Evolutionary conservation across 2,797 vertebrate genomes (phyloP).

Genomic region (Poeciliopsis infans): DNA sequence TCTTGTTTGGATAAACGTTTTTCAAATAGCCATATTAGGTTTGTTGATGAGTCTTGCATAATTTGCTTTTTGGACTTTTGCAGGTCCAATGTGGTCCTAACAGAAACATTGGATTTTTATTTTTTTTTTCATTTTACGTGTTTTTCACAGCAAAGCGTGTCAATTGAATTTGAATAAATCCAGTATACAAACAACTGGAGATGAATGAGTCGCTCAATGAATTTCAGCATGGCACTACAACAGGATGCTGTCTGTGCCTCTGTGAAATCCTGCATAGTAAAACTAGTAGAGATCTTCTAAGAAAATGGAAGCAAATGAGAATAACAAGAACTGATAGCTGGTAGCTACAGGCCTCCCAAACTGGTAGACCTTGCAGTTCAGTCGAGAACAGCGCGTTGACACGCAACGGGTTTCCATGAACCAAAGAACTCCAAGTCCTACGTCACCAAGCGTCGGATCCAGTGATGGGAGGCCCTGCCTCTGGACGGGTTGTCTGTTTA

Average conservation of each 20-base stretch:
- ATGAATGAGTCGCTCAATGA: neutral
- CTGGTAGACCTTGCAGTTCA: neutral
- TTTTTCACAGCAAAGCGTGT: neutral
- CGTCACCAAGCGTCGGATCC: neutral
- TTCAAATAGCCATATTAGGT: neutral
- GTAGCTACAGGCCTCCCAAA: neutral
- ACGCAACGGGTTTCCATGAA: neutral
- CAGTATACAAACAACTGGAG: neutral
- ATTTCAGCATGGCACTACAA: neutral
- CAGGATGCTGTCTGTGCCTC: neutral
- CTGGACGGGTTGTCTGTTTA: neutral
- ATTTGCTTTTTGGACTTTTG: neutral
- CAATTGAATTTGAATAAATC: neutral
- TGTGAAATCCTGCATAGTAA: neutral
- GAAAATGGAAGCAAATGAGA: neutral
- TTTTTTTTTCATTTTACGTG: neutral
- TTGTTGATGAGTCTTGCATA: neutral
- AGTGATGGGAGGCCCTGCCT: neutral
- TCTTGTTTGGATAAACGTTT: neutral
- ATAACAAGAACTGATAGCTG: neutral
- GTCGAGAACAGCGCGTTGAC: neutral
- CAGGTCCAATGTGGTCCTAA: neutral
- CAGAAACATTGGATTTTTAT: neutral
- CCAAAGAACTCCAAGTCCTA: neutral
- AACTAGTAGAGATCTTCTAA: neutral